Evolutionary conservation across 2,888 invertebrate genomes (phyloP).

Genomic region (Dendrolimus houi): DNA sequence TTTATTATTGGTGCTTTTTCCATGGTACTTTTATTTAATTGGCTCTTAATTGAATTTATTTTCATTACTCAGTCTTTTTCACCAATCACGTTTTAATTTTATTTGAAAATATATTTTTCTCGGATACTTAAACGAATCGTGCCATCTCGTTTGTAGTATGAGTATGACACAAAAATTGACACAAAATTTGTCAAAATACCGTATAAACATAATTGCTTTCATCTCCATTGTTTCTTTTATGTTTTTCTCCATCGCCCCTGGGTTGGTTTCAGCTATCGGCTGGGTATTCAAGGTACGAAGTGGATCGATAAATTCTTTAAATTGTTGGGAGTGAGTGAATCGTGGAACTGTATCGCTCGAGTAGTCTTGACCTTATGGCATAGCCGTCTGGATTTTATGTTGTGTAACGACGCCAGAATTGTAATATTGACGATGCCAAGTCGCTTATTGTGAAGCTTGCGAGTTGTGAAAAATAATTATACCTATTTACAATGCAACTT

Average conservation of each 20-base stretch:
- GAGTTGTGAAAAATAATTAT: constrained; percentile 25
- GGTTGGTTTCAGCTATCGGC: constrained; percentile 36
- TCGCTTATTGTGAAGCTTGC: constrained; percentile 33
- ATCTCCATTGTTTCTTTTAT: constrained; percentile 56
- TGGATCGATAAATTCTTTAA: background rate
- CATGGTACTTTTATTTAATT: too few relatives aligned
- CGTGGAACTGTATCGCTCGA: constrained; percentile 45
- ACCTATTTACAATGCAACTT: constrained; percentile 6
- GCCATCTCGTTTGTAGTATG: constrained; percentile 1
- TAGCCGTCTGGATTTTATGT: constrained; percentile 53
- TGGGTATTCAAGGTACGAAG: background rate
- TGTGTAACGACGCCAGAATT: constrained; percentile 71
- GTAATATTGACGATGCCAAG: constrained; percentile 53
- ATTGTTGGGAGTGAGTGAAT: constrained; percentile 19
- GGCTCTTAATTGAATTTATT: background rate
- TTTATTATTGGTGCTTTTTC: too few relatives aligned
- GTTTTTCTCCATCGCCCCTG: constrained; percentile 44
- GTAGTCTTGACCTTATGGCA: constrained; percentile 66
- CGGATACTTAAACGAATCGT: background rate
- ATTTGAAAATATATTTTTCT: background rate
- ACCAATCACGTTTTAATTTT: background rate
- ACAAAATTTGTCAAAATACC: constrained; percentile 71
- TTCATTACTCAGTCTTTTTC: constrained; percentile 5
- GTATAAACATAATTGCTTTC: constrained; percentile 53
- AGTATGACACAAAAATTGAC: constrained; percentile 27